Conservation (phyloP, 2,888 invertebrate species). For the Agonopterix heracliana region DNA sequence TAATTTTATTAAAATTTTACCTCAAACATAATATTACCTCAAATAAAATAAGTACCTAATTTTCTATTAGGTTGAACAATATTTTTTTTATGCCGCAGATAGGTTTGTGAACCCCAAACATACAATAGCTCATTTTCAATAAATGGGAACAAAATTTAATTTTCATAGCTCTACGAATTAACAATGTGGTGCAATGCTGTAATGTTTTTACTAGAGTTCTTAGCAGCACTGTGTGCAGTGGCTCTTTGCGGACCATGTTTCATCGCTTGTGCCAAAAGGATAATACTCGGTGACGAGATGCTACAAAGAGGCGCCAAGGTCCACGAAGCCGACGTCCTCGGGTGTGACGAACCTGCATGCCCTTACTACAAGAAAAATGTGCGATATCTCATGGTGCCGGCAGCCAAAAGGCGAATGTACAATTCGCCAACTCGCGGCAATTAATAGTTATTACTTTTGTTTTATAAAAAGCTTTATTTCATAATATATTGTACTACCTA, state of each 20-base stretch:
- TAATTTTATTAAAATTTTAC: too few species aligned
- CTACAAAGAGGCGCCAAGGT: constrained; percentile 34
- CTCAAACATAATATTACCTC: too few species aligned
- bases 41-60: too few species aligned
- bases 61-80: too few species aligned
- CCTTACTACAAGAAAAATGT: constrained; percentile 66
- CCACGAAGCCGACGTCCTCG: constrained; percentile 52
- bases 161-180: too few species aligned
- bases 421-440: constrained; percentile 41
- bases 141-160: too few species aligned
- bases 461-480: too few species aligned
- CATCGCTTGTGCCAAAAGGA: constrained; percentile 49
- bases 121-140: too few species aligned
- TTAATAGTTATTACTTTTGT: constrained; percentile 8
- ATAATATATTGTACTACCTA: too few species aligned
- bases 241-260: constrained; percentile 62
- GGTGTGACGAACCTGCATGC: constrained; percentile 65
- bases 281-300: constrained; percentile 54
- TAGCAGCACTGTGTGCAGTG: constrained; percentile 62
- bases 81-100: too few species aligned
- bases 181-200: constrained; percentile 11
- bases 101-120: too few species aligned
- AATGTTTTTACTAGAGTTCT: constrained; percentile 55
- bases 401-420: constrained; percentile 33
- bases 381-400: constrained; percentile 57